phyloP scores from a whole-genome alignment of 2,888 invertebrate genomes.

The Cheilosia grossa region DNA sequence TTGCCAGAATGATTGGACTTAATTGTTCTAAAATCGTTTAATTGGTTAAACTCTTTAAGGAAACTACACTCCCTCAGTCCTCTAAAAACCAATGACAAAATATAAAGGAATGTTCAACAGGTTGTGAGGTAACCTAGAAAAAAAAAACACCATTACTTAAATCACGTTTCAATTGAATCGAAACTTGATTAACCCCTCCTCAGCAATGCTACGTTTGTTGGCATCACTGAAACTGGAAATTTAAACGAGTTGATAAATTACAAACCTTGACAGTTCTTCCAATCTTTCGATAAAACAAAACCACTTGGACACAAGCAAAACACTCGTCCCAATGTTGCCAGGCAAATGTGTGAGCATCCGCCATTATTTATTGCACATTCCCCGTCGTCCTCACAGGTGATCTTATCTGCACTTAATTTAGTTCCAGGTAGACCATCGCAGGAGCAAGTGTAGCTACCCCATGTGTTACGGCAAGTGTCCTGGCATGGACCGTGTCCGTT shows the following conservation, averaged over 20 bases:
- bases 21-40: no score
- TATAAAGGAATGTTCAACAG: no score
- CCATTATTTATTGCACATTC: constrained; percentile 83
- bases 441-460: constrained; percentile 85
- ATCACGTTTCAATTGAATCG: no score
- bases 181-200: no score
- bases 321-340: constrained; percentile 82
- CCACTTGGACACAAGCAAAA: constrained; percentile 84
- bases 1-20: no score
- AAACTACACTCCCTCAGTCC: no score
- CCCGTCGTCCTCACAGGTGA: constrained; percentile 84
- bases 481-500: constrained; percentile 87
- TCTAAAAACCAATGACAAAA: no score
- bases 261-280: constrained; percentile 83
- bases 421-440: constrained; percentile 86
- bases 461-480: constrained; percentile 85
- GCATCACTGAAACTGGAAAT: constrained; percentile 23
- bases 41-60: no score
- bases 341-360: constrained; percentile 84
- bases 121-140: no score
- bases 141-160: no score
- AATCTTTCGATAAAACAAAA: constrained; percentile 80
- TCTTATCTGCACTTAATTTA: constrained; percentile 84
- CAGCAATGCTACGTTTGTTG: neutral
- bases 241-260: constrained; percentile 64